Conservation (phyloP, 2,113 vertebrate species). For the Triplophysa dalaica region DNA sequence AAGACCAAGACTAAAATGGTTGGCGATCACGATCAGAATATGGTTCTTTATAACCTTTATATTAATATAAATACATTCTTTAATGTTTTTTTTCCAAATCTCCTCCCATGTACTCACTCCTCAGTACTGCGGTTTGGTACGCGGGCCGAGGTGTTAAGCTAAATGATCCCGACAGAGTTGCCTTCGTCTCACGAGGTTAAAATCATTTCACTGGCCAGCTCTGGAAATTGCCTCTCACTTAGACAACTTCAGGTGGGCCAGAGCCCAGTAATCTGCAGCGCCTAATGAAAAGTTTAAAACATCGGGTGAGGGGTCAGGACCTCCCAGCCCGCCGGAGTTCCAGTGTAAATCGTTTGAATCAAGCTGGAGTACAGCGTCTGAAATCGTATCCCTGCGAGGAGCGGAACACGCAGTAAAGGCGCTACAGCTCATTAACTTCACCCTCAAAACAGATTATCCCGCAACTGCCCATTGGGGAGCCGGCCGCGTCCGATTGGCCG, state of each 20-base stretch:
- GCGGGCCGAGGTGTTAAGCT: conserved; percentile 20
- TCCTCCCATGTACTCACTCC: background rate
- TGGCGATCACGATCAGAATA: background rate
- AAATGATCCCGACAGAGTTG: conserved; percentile 48
- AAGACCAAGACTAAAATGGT: background rate
- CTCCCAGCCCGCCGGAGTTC: conserved; percentile 48
- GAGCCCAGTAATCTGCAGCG: conserved; percentile 56
- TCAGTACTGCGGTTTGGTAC: conserved; percentile 13
- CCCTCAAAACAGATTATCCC: conserved; percentile 62
- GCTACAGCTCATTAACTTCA: conserved; percentile 64
- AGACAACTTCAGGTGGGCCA: conserved; percentile 53
- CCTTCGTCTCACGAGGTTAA: conserved; percentile 50
- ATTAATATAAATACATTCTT: background rate
- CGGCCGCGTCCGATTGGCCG: conserved; percentile 50
- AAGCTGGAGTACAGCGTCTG: conserved; percentile 55
- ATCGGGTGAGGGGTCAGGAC: conserved; percentile 57
- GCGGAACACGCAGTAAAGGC: conserved; percentile 58
- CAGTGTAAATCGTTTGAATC: conserved; percentile 65
- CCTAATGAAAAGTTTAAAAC: conserved; percentile 65
- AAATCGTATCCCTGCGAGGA: conserved; percentile 57
- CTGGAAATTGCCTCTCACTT: conserved; percentile 55
- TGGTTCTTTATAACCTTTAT: background rate
- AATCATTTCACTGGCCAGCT: conserved; percentile 49
- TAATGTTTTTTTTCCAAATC: conserved; percentile 3
- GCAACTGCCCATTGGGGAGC: conserved; percentile 56